These are phyloP conservation scores for Agriotes lineatus DNA, from an alignment of 2,888 invertebrate species.

Conservation along the genomic window DNA sequence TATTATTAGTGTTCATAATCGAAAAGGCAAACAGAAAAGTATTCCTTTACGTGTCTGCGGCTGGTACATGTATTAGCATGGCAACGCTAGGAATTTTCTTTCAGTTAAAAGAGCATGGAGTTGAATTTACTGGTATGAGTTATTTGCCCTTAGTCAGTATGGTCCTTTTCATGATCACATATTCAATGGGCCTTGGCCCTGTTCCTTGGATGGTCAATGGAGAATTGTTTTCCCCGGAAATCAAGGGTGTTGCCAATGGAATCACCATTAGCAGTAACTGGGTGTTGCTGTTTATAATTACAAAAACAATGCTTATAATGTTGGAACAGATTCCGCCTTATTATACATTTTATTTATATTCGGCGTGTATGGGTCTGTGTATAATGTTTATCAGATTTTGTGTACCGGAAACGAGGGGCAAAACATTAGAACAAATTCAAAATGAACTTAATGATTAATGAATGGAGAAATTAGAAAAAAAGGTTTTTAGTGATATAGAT, in stretches of 20 bases:
- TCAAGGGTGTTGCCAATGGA: slow-evolving; percentile 44
- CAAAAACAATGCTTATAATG: slow-evolving; percentile 44
- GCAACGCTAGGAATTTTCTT: slow-evolving; percentile 25
- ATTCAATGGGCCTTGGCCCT: slow-evolving; percentile 44
- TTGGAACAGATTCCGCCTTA: slow-evolving; percentile 32
- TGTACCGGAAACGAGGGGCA: slow-evolving; percentile 42
- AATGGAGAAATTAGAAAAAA: too few relatives aligned
- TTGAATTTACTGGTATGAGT: slow-evolving; percentile 34
- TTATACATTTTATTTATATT: slow-evolving; percentile 45
- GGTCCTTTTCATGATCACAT: slow-evolving; percentile 38
- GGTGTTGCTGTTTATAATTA: slow-evolving; percentile 40
- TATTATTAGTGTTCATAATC: slow-evolving; percentile 75
- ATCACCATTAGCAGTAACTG: slow-evolving; percentile 44
- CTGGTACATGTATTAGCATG: slow-evolving; percentile 29
- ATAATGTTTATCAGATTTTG: slow-evolving; percentile 40
- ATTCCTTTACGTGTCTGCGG: slow-evolving; percentile 29
- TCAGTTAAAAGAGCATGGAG: neutral
- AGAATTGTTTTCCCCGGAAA: slow-evolving; percentile 44
- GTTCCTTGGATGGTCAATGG: slow-evolving; percentile 46
- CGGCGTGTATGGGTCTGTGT: slow-evolving; percentile 35
- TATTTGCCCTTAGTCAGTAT: slow-evolving; percentile 39
- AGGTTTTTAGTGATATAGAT: too few relatives aligned
- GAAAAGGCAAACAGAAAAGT: slow-evolving; percentile 83
- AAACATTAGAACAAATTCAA: slow-evolving; percentile 37
- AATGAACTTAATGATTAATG: slow-evolving; percentile 21